Base-by-base conservation (phyloP, 2,888 invertebrate genomes). In the Labia minor region DNA sequence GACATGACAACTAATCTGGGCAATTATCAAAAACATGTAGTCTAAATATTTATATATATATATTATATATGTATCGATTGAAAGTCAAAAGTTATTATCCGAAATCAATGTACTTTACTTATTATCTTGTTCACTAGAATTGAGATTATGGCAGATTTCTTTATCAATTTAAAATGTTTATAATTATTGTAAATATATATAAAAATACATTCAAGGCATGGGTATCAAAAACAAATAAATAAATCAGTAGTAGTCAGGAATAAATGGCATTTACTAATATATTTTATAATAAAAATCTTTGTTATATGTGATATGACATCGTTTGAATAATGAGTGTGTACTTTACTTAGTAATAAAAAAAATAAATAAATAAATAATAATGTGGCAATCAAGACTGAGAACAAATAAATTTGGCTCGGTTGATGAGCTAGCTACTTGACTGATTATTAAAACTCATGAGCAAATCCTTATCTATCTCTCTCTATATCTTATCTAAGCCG, bases 201-300 rank as follows among this genome's bases (percentile, higher is more conserved):
- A 49, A 8, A 49, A 8, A 49, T 49, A 49, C 49, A 49, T 49
- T 49, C 49, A 49, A 49, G 14, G 49, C 49, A 49, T 49, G 49
- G n/a, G 3, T 49, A 49, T 49, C 49, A 4, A n/a, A n/a, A n/a
- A n/a, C n/a, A n/a, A n/a, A n/a, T n/a, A n/a, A n/a, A 16, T n/a
- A 49, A 49, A 49, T 49, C 49, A 49, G 6, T 4, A 14, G 49
- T 49, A 49, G 49, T 49, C 49, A 49, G n/a, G 49, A 16, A 49
- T 49, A 14, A 26, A 26, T 26, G 26, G 26, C 3, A 26, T 26
- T 26, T 26, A 26, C 26, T 49, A 49, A 49, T 49, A 49, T 49
- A 49, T 49, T 49, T 49, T 49, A 49, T 49, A 49, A 49, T 14
- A 49, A 49, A 26, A 49, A 49, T 49, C 49, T 49, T 49, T 49